These are phyloP conservation scores for Thamnophis elegans DNA, from an alignment of 2,797 vertebrate genomes.

Conservation along the genomic window DNA sequence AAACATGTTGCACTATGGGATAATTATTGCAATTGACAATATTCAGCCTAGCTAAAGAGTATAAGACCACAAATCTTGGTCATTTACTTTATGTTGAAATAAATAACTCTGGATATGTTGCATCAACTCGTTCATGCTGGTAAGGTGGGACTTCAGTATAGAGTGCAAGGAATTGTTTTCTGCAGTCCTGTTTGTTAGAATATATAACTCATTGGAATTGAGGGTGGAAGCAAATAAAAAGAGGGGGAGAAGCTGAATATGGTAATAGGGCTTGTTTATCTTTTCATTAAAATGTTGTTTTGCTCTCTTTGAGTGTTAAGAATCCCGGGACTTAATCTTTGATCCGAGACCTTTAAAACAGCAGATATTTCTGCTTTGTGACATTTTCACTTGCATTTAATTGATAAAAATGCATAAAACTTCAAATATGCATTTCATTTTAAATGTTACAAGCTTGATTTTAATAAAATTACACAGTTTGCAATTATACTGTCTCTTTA, in stretches of 20 bases:
- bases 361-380: slow-evolving; percentile 41
- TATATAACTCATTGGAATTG: neutral
- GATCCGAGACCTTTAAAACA: slow-evolving; percentile 46
- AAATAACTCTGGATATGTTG: neutral
- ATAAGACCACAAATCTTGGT: too few species aligned
- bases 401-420: slow-evolving; percentile 50
- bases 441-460: slow-evolving; percentile 69
- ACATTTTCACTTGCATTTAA: slow-evolving; percentile 62
- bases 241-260: neutral
- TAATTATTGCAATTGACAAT: neutral
- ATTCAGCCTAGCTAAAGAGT: neutral
- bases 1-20: neutral
- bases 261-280: slow-evolving; percentile 26
- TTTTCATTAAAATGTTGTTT: slow-evolving; percentile 21
- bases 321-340: slow-evolving; percentile 48
- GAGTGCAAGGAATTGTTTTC: neutral
- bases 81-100: neutral
- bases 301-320: slow-evolving; percentile 35
- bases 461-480: slow-evolving; percentile 63
- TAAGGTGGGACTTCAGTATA: neutral
- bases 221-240: neutral
- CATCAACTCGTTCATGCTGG: neutral
- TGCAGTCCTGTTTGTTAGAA: slow-evolving; percentile 18
- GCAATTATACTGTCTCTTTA: slow-evolving; percentile 64
- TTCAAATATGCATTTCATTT: slow-evolving; percentile 59